Evolutionary conservation across 2,888 invertebrate species (phyloP).

Genomic region (Seira musarum): DNA sequence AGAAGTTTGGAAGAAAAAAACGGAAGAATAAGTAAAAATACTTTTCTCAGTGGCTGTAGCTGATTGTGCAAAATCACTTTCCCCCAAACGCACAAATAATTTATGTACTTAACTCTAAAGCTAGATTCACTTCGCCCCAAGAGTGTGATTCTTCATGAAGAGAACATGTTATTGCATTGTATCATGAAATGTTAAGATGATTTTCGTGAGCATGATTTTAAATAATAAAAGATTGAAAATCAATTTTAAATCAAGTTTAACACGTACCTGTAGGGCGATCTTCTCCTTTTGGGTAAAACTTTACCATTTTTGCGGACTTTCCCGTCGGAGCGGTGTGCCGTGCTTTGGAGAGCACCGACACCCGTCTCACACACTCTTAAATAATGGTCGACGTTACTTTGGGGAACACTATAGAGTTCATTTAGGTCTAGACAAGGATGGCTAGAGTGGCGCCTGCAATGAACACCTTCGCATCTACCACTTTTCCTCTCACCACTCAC

Average conservation of each 20-base stretch:
- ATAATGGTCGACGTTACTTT: too few relatives aligned
- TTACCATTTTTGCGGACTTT: slow-evolving; percentile 46
- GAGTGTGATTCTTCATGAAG: neutral
- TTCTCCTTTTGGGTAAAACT: slow-evolving; percentile 51
- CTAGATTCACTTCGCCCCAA: too few relatives aligned
- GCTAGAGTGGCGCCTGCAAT: neutral
- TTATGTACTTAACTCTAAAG: too few relatives aligned
- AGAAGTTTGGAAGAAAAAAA: too few relatives aligned
- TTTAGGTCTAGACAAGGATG: too few relatives aligned
- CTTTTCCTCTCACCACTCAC: slow-evolving; percentile 13
- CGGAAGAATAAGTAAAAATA: too few relatives aligned
- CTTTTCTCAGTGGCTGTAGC: too few relatives aligned
- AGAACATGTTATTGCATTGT: slow-evolving; percentile 35
- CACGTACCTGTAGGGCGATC: slow-evolving; percentile 44
- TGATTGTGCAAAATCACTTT: too few relatives aligned
- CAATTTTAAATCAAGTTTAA: neutral
- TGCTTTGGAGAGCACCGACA: slow-evolving; percentile 48
- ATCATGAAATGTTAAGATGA: too few relatives aligned
- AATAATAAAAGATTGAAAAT: slow-evolving; percentile 7
- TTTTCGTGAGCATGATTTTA: too few relatives aligned
- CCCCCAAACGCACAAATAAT: too few relatives aligned
- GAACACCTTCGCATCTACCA: slow-evolving; percentile 2
- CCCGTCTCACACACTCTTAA: slow-evolving; percentile 8
- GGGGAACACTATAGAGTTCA: too few relatives aligned
- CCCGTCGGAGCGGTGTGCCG: slow-evolving; percentile 34